Evolutionary conservation across 2,888 invertebrate species (phyloP).

Genomic region (Theodoxus fluviatilis): DNA sequence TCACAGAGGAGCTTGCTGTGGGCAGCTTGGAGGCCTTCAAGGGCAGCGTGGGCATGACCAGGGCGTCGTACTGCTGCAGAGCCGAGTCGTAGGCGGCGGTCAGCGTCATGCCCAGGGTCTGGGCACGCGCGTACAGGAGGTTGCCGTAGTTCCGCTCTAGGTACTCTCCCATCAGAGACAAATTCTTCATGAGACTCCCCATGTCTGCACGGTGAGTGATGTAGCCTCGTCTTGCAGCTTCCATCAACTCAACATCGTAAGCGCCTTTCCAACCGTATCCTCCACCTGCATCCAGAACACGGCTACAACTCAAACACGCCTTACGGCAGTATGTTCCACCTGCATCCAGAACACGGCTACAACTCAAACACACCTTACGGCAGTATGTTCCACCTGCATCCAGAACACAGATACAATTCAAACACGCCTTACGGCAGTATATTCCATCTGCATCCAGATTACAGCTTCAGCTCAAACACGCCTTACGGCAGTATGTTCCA

Average conservation of each 20-base stretch:
- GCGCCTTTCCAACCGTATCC: constrained; percentile 40
- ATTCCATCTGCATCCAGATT: constrained; percentile 32
- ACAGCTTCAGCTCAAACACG: neutral
- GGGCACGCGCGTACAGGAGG: constrained; percentile 41
- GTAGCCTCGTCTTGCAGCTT: constrained; percentile 32
- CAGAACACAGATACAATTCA: neutral
- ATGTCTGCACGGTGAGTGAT: constrained; percentile 31
- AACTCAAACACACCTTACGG: constrained; percentile 35
- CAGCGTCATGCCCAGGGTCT: constrained; percentile 37
- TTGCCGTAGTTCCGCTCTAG: constrained; percentile 38
- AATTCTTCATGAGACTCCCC: constrained; percentile 32
- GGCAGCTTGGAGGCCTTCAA: constrained; percentile 39
- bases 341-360: constrained; percentile 16
- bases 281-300: constrained; percentile 28
- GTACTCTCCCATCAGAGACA: constrained; percentile 34
- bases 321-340: constrained; percentile 39
- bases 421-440: constrained; percentile 39
- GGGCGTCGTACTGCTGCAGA: constrained; percentile 45
- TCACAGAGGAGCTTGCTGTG: too few species aligned
- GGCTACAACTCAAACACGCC: constrained; percentile 21
- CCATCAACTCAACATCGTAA: constrained; percentile 34
- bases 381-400: constrained; percentile 36
- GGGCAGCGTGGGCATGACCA: constrained; percentile 50
- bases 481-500: too few species aligned
- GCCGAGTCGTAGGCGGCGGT: constrained; percentile 42